Percentiles rank a stretch among this genome's conserved stretches.
These are phyloP conservation scores for Priocnemis perturbator DNA, from an alignment of 2,888 invertebrate species.

Conservation along the genomic window DNA sequence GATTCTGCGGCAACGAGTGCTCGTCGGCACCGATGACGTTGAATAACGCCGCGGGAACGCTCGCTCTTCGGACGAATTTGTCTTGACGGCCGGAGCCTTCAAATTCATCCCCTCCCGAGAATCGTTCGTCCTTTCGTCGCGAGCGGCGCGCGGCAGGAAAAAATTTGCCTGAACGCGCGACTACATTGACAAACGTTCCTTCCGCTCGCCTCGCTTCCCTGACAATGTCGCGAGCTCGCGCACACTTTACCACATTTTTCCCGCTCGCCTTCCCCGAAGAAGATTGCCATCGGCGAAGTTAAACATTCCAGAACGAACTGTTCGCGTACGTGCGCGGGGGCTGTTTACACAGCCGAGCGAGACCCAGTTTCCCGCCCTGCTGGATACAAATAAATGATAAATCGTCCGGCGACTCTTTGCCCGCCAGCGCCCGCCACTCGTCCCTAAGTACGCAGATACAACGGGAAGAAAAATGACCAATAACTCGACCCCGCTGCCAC, in stretches of 20 bases:
- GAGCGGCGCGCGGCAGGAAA: too few relatives aligned
- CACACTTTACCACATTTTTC: constrained; percentile 24
- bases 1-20: background rate
- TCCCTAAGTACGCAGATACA: constrained; percentile 14
- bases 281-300: constrained; percentile 52
- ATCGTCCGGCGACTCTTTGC: constrained; percentile 31
- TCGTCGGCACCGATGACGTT: background rate
- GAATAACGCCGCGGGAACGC: too few relatives aligned
- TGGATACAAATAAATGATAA: constrained; percentile 48
- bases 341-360: constrained; percentile 48
- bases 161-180: too few relatives aligned
- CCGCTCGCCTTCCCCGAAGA: constrained; percentile 19
- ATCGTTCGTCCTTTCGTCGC: too few relatives aligned
- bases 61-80: too few relatives aligned
- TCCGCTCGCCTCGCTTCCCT: constrained; percentile 9
- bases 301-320: constrained; percentile 49
- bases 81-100: too few relatives aligned
- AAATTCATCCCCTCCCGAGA: too few relatives aligned
- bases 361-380: constrained; percentile 42
- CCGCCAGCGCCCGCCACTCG: background rate
- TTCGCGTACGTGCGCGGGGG: constrained; percentile 35
- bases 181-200: constrained; percentile 15
- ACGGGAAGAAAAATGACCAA: constrained; percentile 13
- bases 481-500: background rate
- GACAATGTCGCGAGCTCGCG: constrained; percentile 4